These are phyloP conservation scores for Anthopleura xanthogrammica DNA, from an alignment of 92 coral and sea anemone species.

Conservation along the genomic window DNA sequence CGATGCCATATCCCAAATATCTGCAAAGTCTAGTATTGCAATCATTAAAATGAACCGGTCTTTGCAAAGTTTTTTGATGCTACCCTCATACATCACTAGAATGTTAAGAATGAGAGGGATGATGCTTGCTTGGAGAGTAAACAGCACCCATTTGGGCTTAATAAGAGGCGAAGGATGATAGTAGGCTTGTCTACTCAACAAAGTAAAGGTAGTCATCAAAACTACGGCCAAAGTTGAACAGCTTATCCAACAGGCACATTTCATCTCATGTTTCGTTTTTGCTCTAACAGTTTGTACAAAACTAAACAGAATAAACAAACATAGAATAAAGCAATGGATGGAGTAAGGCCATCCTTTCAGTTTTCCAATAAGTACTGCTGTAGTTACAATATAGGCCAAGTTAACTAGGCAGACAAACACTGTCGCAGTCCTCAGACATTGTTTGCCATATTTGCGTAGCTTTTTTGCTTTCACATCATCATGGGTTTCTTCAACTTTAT, in stretches of 20 bases:
- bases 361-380: constrained; percentile 13
- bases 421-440: constrained; percentile 2
- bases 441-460: background rate
- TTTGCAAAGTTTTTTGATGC: background rate
- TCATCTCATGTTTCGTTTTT: background rate
- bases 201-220: constrained; percentile 2
- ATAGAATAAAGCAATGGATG: constrained; percentile 7
- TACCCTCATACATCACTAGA: constrained; percentile 10
- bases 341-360: constrained; percentile 11
- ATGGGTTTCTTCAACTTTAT: background rate
- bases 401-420: background rate
- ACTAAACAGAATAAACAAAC: background rate
- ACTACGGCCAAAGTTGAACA: background rate
- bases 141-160: constrained; percentile 12
- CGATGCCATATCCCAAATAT: constrained; percentile 20
- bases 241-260: background rate
- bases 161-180: constrained; percentile 10
- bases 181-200: constrained; percentile 16
- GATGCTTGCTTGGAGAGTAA: constrained; percentile 17
- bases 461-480: background rate
- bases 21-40: constrained; percentile 7
- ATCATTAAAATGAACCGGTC: constrained; percentile 7
- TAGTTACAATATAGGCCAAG: background rate
- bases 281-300: background rate
- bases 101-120: constrained; percentile 3